A percentile compares a stretch with the other conserved stretches of the same genome.
Evolutionary conservation across 2,113 vertebrate species (phyloP).

Genomic region (Hemibagrus wyckioides): DNA sequence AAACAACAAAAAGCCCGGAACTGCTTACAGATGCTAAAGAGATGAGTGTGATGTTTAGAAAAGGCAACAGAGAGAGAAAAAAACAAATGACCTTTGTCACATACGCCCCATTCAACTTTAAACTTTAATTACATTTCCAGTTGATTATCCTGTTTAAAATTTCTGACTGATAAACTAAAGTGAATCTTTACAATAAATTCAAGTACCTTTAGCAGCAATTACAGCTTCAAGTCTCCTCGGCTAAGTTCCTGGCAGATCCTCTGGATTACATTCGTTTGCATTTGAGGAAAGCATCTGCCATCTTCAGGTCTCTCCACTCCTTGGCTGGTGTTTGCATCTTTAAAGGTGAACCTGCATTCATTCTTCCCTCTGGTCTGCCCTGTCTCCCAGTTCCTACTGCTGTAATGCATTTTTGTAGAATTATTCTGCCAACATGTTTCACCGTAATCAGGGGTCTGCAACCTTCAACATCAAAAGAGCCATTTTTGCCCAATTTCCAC

Average conservation of each 20-base stretch:
- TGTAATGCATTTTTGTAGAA: not conserved
- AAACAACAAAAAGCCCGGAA: not conserved
- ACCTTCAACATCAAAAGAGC: too few relatives aligned
- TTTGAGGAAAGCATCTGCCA: not conserved
- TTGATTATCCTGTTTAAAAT: not conserved
- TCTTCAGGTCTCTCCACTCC: not conserved
- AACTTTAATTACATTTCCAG: not conserved
- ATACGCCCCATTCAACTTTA: not conserved
- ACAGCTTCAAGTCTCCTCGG: not conserved
- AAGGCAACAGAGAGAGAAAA: not conserved
- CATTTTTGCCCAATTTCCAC: not conserved
- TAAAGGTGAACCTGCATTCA: not conserved
- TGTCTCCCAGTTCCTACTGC: not conserved
- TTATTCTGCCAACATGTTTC: not conserved
- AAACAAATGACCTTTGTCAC: not conserved
- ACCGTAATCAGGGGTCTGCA: not conserved
- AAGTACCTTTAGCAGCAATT: not conserved
- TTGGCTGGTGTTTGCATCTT: not conserved
- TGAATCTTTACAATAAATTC: not conserved
- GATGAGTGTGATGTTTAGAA: not conserved
- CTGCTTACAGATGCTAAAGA: not conserved
- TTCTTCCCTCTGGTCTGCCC: not conserved
- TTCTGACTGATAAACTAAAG: not conserved
- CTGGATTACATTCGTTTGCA: not conserved
- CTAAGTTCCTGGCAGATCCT: not conserved